These are phyloP conservation scores for Hypomecis punctinalis DNA, from an alignment of 2,888 invertebrate species.

Conservation along the genomic window DNA sequence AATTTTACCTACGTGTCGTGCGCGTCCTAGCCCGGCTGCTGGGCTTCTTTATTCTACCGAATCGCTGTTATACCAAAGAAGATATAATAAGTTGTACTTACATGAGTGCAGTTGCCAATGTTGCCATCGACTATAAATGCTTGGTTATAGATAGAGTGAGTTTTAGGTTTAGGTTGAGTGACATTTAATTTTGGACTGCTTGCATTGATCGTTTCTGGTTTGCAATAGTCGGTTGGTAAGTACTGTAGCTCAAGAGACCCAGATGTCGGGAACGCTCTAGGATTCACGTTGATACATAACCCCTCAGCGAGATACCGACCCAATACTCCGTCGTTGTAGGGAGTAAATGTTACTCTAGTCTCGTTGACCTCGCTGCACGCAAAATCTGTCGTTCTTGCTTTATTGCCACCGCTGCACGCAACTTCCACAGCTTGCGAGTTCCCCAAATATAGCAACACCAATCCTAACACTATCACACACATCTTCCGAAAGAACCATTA, in stretches of 20 bases:
- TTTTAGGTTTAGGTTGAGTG: no score
- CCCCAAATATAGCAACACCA: constrained; percentile 44
- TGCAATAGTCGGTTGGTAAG: constrained; percentile 33
- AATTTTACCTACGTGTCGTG: no score
- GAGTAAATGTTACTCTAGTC: constrained; percentile 40
- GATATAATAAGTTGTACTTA: no score
- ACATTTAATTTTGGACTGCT: no score
- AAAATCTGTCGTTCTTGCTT: constrained; percentile 29
- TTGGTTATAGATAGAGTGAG: constrained; percentile 28
- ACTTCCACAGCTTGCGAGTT: constrained; percentile 41
- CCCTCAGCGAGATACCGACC: constrained; percentile 62
- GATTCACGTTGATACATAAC: constrained; percentile 53
- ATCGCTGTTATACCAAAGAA: no score
- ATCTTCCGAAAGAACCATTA: constrained; percentile 29
- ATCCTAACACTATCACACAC: constrained; percentile 46
- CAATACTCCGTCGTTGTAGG: constrained; percentile 45
- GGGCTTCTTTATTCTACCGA: no score
- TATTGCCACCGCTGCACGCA: constrained; percentile 48
- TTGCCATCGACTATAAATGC: constrained; percentile 41
- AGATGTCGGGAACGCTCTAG: constrained; percentile 27
- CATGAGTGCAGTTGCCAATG: constrained; percentile 55
- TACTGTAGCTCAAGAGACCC: constrained; percentile 52
- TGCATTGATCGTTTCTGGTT: background rate
- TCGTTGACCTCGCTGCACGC: no score
- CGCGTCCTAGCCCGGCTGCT: no score